Conservation (phyloP, 2,888 invertebrate genomes). For the Tenthredo distinguenda region DNA sequence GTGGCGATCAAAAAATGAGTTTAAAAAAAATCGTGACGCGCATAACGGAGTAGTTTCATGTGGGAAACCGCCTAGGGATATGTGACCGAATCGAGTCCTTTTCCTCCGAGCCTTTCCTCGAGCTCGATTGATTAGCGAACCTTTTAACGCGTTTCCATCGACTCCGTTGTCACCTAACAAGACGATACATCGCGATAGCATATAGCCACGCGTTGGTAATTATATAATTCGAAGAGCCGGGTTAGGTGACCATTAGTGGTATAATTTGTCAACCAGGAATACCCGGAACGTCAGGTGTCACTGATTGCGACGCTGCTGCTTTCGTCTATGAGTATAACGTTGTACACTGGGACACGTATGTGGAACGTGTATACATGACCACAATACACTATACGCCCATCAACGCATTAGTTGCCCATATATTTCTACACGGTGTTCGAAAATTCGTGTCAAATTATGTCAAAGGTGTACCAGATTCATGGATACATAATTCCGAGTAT, state of each 20-base stretch:
- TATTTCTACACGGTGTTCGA: not conserved
- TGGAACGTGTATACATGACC: not conserved
- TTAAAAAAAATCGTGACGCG: not conserved
- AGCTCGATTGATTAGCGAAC: not conserved
- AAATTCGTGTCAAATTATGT: not conserved
- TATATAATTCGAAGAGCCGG: slow-evolving; percentile 37
- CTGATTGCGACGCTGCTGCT: slow-evolving; percentile 26
- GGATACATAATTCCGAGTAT: not conserved
- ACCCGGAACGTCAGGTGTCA: slow-evolving; percentile 41
- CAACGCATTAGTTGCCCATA: not conserved
- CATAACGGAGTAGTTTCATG: not conserved
- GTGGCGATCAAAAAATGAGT: not conserved
- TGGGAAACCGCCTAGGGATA: not conserved
- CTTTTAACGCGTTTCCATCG: slow-evolving; percentile 8
- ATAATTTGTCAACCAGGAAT: slow-evolving; percentile 42
- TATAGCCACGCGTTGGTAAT: slow-evolving; percentile 1
- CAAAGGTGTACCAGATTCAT: not conserved
- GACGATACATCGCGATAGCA: slow-evolving; percentile 27
- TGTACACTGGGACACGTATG: not conserved
- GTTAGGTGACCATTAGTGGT: slow-evolving; percentile 44
- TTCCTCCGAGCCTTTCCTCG: not conserved
- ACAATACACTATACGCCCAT: not conserved
- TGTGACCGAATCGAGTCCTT: not conserved
- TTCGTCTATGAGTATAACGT: not conserved
- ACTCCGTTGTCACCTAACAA: slow-evolving; percentile 21